Evolutionary conservation across 1,140 invertebrate species (phyloP).

Genomic region (Spodoptera litura): DNA sequence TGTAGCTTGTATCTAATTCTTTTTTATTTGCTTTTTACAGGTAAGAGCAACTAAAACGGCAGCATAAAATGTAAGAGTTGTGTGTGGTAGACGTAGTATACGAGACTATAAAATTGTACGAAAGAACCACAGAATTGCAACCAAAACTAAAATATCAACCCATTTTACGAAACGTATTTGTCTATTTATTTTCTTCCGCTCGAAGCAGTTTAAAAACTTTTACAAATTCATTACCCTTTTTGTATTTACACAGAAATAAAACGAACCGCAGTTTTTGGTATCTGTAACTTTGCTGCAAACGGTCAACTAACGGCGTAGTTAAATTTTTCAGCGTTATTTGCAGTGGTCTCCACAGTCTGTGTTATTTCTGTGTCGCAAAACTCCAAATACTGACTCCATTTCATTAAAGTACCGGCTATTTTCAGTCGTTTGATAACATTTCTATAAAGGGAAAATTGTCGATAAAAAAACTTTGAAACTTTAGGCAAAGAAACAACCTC

Average conservation of each 20-base stretch:
- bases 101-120: background rate
- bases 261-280: slow-evolving; percentile 30
- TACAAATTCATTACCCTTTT: slow-evolving; percentile 5
- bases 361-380: slow-evolving; percentile 55
- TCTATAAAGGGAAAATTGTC: slow-evolving; percentile 8
- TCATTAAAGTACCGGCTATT: slow-evolving; percentile 42
- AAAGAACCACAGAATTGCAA: background rate
- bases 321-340: slow-evolving; percentile 55
- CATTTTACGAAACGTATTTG: slow-evolving; percentile 15
- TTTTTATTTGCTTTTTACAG: slow-evolving; percentile 4
- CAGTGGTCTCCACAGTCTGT: slow-evolving; percentile 57
- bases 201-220: slow-evolving; percentile 26
- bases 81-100: too few relatives aligned
- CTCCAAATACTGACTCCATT: slow-evolving; percentile 35
- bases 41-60: slow-evolving; percentile 1
- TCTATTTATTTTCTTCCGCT: slow-evolving; percentile 35
- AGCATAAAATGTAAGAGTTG: too few relatives aligned
- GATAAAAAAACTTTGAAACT: slow-evolving; percentile 28
- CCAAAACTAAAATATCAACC: background rate
- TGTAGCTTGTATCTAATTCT: background rate
- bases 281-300: slow-evolving; percentile 36
- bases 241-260: slow-evolving; percentile 43
- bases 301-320: slow-evolving; percentile 23
- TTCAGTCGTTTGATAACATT: slow-evolving; percentile 38
- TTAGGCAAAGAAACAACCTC: slow-evolving; percentile 20